Base-by-base conservation (phyloP, 2,888 invertebrate species). In the Aquatica leii region DNA sequence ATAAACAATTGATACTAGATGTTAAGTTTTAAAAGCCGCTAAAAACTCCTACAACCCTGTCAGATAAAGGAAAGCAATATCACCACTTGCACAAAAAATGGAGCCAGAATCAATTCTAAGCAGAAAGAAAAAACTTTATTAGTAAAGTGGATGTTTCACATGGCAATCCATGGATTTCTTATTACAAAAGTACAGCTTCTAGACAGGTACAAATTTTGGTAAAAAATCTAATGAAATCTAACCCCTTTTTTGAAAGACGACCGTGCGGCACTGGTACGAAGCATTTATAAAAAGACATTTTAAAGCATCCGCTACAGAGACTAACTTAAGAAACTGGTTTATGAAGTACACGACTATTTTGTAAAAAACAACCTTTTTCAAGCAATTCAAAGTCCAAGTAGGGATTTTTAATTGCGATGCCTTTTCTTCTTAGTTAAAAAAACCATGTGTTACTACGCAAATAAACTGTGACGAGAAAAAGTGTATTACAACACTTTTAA, bases 401-500 rank as follows among this genome's bases (percentile, higher is more conserved):
- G 76, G 46, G 69, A n/a, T 79, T 53, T 80, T 75, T 53, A 78
- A 79, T 68, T 69, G 68, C n/a, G 80, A 81, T 67, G 79, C 41
- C 15, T 77, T 74, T 52, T 21, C 43, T 51, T 20, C 15, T 59
- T 21, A 51, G 34, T 24, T 34, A 41, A n/a, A 59, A 43, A 21
- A 43, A 59, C 40, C 17, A 12, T 4, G 51, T 51, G 12, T 24
- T 59, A 24, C 41, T 52, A 58, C 72, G 24, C 66, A 77, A 74
- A 66, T 69, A 46, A 72, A 69, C 6, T 71, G 73, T 59, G 75
- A 77, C 51, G 73, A 74, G 40, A 74, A 76, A 63, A 74, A 75
- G 51, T 72, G 71, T 58, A 15, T 76, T n/a, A 76, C 77, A 4
- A 69, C 69, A 35, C 63, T 76, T 15, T 48, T 76, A 12, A 70